Conservation (phyloP, 2,113 vertebrate species). For the Climacteris rufus region DNA sequence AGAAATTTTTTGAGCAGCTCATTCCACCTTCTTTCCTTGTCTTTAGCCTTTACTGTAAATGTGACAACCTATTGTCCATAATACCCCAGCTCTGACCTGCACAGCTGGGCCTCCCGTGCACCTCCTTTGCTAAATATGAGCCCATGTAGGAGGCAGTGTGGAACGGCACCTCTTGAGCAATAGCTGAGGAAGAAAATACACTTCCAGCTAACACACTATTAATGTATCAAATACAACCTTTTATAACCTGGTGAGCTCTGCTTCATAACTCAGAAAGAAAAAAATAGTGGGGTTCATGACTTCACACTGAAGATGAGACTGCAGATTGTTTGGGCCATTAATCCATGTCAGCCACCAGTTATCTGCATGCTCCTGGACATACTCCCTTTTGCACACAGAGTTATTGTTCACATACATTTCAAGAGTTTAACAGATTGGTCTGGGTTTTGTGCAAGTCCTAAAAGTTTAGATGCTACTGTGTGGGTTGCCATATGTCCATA, state of each 20-base stretch:
- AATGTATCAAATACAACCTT: neutral
- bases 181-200: neutral
- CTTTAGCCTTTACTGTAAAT: neutral
- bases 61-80: neutral
- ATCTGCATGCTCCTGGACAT: neutral
- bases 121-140: neutral
- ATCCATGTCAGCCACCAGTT: neutral
- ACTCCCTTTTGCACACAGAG: neutral
- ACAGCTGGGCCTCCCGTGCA: neutral
- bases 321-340: neutral
- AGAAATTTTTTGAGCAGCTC: neutral
- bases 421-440: slow-evolving; percentile 13
- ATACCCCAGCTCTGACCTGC: neutral
- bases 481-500: slow-evolving; percentile 20
- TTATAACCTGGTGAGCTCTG: neutral
- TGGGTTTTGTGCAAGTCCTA: neutral
- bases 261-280: neutral
- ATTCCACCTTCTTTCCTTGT: neutral
- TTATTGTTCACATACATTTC: neutral
- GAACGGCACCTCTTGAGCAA: neutral
- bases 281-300: neutral
- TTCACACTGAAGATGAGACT: neutral
- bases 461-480: neutral
- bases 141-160: neutral
- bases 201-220: neutral